phyloP scores from a whole-genome alignment of 2,797 vertebrate species.

The Micropoecilia bifurca region DNA sequence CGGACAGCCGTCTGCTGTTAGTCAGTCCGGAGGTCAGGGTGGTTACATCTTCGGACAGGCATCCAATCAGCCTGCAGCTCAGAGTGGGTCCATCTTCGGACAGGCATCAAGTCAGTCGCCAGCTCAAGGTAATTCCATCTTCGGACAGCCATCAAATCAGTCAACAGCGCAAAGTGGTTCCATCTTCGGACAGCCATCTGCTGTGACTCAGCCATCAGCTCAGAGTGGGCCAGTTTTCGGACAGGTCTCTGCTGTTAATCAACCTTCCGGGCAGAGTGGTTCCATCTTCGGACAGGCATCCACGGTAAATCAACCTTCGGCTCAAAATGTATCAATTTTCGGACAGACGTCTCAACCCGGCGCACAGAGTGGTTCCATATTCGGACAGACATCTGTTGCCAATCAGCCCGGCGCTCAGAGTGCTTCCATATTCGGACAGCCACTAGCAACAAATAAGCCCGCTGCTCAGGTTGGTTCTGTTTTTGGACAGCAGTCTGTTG shows the following conservation, averaged over 20 bases:
- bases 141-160: conserved; percentile 70
- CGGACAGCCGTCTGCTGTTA: conserved; percentile 40
- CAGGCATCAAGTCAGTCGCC: not conserved
- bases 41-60: not conserved
- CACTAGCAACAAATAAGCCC: conserved; percentile 55
- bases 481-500: conserved; percentile 63
- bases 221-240: conserved; percentile 50
- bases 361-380: conserved; percentile 55
- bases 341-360: conserved; percentile 64
- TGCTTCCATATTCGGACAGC: conserved; percentile 64
- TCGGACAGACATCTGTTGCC: no score
- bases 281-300: conserved; percentile 65
- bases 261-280: conserved; percentile 57
- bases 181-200: not conserved
- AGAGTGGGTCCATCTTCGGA: conserved; percentile 1
- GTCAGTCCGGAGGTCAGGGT: conserved; percentile 5
- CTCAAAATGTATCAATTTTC: conserved; percentile 43
- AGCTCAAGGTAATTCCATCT: conserved; percentile 11
- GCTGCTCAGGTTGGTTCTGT: conserved; percentile 54
- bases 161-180: conserved; percentile 45
- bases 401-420: conserved; percentile 61
- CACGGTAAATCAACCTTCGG: conserved; percentile 40
- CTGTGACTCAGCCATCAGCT: not conserved
- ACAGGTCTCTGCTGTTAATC: conserved; percentile 60
- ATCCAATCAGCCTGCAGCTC: not conserved